These are phyloP conservation scores for Colossoma macropomum DNA, from an alignment of 2,113 vertebrate genomes.

Conservation along the genomic window DNA sequence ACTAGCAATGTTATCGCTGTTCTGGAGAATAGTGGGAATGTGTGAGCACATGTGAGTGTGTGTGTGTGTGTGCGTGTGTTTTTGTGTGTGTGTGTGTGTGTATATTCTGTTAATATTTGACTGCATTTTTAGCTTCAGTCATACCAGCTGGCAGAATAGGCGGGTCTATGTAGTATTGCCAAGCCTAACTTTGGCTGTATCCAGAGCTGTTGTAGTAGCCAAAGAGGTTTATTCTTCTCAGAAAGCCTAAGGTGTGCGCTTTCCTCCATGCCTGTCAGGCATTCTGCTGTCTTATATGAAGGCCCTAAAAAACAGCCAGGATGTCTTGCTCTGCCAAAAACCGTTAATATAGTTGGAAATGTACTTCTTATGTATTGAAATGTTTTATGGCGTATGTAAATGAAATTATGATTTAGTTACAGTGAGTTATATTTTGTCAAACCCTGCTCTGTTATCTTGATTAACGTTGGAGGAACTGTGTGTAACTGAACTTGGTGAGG, in stretches of 20 bases:
- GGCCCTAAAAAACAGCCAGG: not conserved
- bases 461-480: not conserved
- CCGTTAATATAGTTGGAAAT: not conserved
- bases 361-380: too few species aligned
- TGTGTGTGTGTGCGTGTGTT: not conserved
- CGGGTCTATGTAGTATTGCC: not conserved
- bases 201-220: not conserved
- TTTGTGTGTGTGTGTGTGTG: not conserved
- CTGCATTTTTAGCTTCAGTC: not conserved
- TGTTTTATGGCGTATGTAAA: not conserved
- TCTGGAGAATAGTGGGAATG: not conserved
- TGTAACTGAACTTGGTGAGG: not conserved
- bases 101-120: constrained; percentile 12
- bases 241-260: not conserved
- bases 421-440: not conserved
- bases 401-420: not conserved
- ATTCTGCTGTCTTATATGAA: not conserved
- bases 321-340: not conserved
- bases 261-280: not conserved
- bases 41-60: not conserved
- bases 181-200: not conserved
- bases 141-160: not conserved
- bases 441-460: not conserved
- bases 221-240: not conserved
- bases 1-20: too few species aligned